Evolutionary conservation across 2,888 invertebrate genomes (phyloP).

Genomic region (Junonia oenone): DNA sequence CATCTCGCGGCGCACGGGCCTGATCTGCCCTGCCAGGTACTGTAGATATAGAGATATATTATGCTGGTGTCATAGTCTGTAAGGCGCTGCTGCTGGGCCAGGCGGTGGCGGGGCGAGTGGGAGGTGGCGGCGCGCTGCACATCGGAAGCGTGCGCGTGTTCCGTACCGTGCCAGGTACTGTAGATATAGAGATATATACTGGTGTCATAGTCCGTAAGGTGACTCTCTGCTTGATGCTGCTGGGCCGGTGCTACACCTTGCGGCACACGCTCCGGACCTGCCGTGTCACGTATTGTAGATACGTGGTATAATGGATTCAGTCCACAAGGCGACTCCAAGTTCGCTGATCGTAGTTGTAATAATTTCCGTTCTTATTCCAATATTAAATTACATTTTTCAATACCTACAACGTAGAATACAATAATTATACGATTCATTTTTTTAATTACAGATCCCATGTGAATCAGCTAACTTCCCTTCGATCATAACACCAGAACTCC

Average conservation of each 20-base stretch:
- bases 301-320: too few species aligned
- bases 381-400: neutral
- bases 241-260: conserved; percentile 72
- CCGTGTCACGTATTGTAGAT: conserved; percentile 46
- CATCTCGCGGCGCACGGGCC: conserved; percentile 74
- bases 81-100: conserved; percentile 74
- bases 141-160: conserved; percentile 76
- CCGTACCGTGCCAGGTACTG: conserved; percentile 66
- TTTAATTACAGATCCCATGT: conserved; percentile 64
- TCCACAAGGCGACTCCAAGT: too few species aligned
- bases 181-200: too few species aligned
- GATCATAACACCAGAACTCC: conserved; percentile 60
- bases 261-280: conserved; percentile 66
- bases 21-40: conserved; percentile 52
- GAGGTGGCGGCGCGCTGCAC: conserved; percentile 72
- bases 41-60: too few species aligned
- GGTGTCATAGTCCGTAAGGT: conserved; percentile 79
- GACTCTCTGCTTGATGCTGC: too few species aligned
- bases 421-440: too few species aligned
- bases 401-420: too few species aligned
- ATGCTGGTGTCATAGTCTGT: conserved; percentile 76
- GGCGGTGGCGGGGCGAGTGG: too few species aligned
- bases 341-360: too few species aligned
- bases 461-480: conserved; percentile 66
- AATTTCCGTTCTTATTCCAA: neutral